Evolutionary conservation across 2,113 vertebrate genomes (phyloP).

Genomic region (Paraplagusia blochii): DNA sequence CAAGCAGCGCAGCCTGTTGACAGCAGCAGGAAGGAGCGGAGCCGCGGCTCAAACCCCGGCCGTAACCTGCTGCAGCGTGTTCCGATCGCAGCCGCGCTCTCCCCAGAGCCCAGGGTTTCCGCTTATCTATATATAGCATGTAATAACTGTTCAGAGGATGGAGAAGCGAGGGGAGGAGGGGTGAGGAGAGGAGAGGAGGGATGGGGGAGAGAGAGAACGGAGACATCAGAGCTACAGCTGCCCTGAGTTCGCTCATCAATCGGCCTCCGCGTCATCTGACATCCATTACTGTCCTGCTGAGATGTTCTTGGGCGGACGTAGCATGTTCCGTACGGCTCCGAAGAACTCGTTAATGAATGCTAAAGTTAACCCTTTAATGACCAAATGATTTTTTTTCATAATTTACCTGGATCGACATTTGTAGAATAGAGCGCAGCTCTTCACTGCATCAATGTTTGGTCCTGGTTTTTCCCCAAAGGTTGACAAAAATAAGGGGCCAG

Average conservation of each 20-base stretch:
- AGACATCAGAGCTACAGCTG: conserved; percentile 53
- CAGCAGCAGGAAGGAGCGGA: background rate
- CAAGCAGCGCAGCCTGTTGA: conserved; percentile 37
- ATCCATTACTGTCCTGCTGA: conserved; percentile 24
- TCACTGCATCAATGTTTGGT: too few species aligned
- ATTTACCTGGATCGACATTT: too few species aligned
- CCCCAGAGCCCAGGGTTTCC: conserved; percentile 25
- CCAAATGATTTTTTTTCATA: too few species aligned
- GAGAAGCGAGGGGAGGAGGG: conserved; percentile 35
- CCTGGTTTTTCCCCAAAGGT: too few species aligned
- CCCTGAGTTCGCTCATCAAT: conserved; percentile 48
- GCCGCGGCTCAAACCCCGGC: too few species aligned
- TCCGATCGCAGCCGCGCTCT: too few species aligned
- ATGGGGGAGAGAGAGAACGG: conserved; percentile 46
- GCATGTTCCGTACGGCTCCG: background rate
- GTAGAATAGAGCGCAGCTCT: too few species aligned
- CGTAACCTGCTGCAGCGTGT: too few species aligned
- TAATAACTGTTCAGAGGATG: conserved; percentile 50
- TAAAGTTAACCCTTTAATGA: too few species aligned
- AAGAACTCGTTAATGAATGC: too few species aligned
- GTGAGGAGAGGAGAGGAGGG: background rate
- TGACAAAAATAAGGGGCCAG: too few species aligned
- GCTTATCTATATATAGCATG: conserved; percentile 58
- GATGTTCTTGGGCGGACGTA: conserved; percentile 1
- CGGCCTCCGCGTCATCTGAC: conserved; percentile 39